Conservation (phyloP, 2,888 invertebrate genomes). For the Ichneumoninae sp. region DNA sequence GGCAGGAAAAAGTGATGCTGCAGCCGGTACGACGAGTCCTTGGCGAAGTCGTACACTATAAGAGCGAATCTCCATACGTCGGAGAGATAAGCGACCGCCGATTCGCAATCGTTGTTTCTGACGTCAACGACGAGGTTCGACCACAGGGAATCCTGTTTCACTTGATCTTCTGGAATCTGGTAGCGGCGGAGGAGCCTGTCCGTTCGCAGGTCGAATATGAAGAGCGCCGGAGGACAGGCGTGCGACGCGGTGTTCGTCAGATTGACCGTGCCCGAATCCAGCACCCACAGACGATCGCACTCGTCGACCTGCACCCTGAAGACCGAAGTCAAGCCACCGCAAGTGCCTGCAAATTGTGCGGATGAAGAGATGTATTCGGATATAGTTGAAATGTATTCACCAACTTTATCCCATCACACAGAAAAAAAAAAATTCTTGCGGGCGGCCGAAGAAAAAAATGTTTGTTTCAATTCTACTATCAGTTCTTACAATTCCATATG, state of each 20-base stretch:
- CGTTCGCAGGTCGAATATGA: constrained; percentile 89
- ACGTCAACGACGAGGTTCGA: constrained; percentile 89
- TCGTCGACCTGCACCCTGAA: constrained; percentile 90
- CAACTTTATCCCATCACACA: too few relatives aligned
- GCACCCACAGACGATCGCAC: constrained; percentile 91
- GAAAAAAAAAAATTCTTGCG: too few relatives aligned
- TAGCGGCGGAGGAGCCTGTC: constrained; percentile 88
- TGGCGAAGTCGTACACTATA: constrained; percentile 87
- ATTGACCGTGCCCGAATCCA: constrained; percentile 92
- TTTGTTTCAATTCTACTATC: too few relatives aligned
- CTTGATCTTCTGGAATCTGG: constrained; percentile 87
- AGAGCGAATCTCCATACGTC: constrained; percentile 90
- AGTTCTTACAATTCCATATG: too few relatives aligned
- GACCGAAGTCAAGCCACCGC: constrained; percentile 90
- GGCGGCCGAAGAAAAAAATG: too few relatives aligned
- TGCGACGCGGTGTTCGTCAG: constrained; percentile 88
- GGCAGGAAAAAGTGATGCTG: constrained; percentile 90
- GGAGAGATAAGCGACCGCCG: constrained; percentile 88
- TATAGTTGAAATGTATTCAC: background rate
- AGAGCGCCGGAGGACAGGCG: constrained; percentile 90
- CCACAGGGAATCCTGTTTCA: constrained; percentile 89
- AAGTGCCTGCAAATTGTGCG: constrained; percentile 84
- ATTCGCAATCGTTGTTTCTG: constrained; percentile 86
- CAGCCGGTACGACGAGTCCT: constrained; percentile 88
- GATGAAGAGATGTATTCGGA: background rate